Conservation (phyloP, 1,140 invertebrate genomes). For the Centruroides sculpturatus region DNA sequence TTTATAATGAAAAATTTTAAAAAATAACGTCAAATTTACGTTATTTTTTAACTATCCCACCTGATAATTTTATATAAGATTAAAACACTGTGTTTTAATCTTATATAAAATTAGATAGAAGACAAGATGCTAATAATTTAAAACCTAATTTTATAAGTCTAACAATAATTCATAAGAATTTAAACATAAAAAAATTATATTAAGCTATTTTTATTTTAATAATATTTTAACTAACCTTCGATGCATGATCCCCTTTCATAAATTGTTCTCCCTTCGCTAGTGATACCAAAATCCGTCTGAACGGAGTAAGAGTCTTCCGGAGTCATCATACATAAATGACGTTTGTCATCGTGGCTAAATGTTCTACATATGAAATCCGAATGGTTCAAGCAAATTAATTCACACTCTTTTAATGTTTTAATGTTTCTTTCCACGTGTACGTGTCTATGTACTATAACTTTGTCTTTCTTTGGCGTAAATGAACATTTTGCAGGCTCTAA, state of each 20-base stretch:
- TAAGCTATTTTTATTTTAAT: neutral
- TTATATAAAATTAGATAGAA: too few relatives aligned
- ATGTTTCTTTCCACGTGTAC: constrained; percentile 7
- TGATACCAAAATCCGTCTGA: neutral
- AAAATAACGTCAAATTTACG: too few relatives aligned
- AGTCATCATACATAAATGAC: constrained; percentile 6
- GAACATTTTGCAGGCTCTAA: neutral
- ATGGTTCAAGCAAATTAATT: constrained; percentile 7
- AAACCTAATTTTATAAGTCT: too few relatives aligned
- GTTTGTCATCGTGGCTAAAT: constrained; percentile 7
- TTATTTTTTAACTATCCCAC: too few relatives aligned
- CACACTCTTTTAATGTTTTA: constrained; percentile 9
- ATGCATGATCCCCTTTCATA: constrained; percentile 16
- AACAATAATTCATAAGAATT: too few relatives aligned
- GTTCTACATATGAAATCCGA: constrained; percentile 11
- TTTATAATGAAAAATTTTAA: too few relatives aligned
- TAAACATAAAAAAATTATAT: too few relatives aligned
- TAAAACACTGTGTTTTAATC: too few relatives aligned
- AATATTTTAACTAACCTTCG: constrained; percentile 12
- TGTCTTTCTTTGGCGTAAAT: neutral
- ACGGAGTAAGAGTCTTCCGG: constrained; percentile 15
- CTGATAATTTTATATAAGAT: too few relatives aligned
- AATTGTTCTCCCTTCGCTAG: constrained; percentile 5
- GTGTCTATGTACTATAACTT: constrained; percentile 10
- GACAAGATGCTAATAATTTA: too few relatives aligned